Evolutionary conservation across 2,797 vertebrate species (phyloP).

Genomic region (Arrhamphus sclerolepis): DNA sequence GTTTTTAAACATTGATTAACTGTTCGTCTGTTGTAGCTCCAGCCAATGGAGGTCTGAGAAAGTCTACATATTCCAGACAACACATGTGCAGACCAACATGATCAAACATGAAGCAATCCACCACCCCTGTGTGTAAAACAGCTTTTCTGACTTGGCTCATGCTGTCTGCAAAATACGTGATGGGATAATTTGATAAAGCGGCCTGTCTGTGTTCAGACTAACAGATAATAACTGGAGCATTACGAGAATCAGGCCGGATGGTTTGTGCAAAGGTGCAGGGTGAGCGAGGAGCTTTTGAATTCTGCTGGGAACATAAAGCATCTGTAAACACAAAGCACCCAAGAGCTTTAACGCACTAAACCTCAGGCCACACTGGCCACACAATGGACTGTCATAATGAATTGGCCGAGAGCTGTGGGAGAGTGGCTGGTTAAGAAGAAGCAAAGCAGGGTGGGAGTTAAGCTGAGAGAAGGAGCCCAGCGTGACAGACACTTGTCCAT

Average conservation of each 20-base stretch:
- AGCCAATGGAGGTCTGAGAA: conserved; percentile 1
- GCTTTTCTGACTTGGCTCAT: conserved; percentile 37
- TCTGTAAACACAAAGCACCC: conserved; percentile 72
- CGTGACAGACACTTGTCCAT: conserved; percentile 78
- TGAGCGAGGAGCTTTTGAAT: conserved; percentile 42
- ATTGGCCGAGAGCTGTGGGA: conserved; percentile 69
- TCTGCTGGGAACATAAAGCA: conserved; percentile 64
- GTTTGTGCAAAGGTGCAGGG: conserved; percentile 59
- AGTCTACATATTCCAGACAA: conserved; percentile 13
- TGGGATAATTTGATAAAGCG: conserved; percentile 53
- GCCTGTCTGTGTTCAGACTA: conserved; percentile 32
- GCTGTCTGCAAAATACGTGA: conserved; percentile 47
- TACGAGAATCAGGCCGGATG: conserved; percentile 51
- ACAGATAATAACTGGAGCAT: conserved; percentile 53
- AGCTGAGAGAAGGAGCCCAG: conserved; percentile 63
- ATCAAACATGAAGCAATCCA: conserved; percentile 2
- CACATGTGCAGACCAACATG: conserved; percentile 5
- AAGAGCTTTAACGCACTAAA: conserved; percentile 67
- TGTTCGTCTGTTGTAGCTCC: conserved; percentile 10
- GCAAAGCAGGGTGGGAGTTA: conserved; percentile 69
- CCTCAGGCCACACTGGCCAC: conserved; percentile 64
- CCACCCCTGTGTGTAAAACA: conserved; percentile 11
- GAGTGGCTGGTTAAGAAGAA: conserved; percentile 66
- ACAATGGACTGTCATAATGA: conserved; percentile 70
- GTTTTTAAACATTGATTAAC: conserved; percentile 13